phyloP scores from a whole-genome alignment of 2,797 vertebrate genomes.

The Cygnus olor region DNA sequence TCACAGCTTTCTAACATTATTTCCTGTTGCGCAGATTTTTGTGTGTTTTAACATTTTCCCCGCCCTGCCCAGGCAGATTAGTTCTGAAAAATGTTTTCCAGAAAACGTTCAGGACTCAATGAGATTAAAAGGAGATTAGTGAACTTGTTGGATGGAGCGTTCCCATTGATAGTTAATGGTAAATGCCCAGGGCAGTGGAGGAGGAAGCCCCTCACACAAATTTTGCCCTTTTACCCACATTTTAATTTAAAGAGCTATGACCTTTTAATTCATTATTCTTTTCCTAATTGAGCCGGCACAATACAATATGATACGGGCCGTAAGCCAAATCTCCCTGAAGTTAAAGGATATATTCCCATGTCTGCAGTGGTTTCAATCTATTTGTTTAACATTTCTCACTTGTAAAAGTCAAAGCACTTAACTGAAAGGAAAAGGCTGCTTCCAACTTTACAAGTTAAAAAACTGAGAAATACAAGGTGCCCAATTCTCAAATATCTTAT shows the following conservation, averaged over 20 bases:
- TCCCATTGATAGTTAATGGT: not conserved
- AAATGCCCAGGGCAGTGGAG: not conserved
- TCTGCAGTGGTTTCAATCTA: slow-evolving; percentile 25
- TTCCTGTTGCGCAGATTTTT: slow-evolving; percentile 74
- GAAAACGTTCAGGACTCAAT: slow-evolving; percentile 41
- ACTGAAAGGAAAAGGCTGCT: slow-evolving; percentile 13
- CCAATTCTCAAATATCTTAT: not conserved
- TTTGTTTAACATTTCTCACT: slow-evolving; percentile 51
- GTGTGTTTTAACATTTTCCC: slow-evolving; percentile 59
- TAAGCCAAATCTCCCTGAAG: slow-evolving; percentile 32
- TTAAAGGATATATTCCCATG: slow-evolving; percentile 41
- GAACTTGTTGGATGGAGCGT: slow-evolving; percentile 6
- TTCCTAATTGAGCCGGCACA: not conserved
- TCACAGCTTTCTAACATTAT: slow-evolving; percentile 76
- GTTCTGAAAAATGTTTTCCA: slow-evolving; percentile 55
- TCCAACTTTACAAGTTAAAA: not conserved
- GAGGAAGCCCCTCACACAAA: not conserved
- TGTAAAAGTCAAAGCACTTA: slow-evolving; percentile 41
- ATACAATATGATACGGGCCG: not conserved
- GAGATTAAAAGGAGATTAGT: slow-evolving; percentile 56
- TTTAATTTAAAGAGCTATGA: not conserved
- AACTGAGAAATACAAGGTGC: not conserved
- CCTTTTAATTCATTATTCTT: slow-evolving; percentile 30
- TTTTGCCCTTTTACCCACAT: not conserved
- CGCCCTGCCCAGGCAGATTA: slow-evolving; percentile 36